Evolutionary conservation across 2,113 vertebrate species (phyloP).

Genomic region (Spilogale gracilis): DNA sequence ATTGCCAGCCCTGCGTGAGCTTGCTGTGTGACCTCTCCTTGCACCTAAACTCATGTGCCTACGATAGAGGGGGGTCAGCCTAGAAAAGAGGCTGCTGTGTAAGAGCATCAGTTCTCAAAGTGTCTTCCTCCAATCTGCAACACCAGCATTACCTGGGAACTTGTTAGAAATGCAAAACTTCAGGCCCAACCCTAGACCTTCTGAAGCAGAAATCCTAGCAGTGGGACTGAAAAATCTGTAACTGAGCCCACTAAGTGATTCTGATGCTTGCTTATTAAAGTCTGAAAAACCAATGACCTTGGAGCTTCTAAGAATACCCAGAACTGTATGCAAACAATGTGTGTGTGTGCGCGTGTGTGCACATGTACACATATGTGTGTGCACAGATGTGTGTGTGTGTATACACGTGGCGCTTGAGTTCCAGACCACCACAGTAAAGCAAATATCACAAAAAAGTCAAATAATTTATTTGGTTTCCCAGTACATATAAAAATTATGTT

Average conservation of each 20-base stretch:
- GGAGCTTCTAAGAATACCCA: not conserved
- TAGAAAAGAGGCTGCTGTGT: not conserved
- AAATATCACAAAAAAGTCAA: not conserved
- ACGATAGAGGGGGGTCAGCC: fast-evolving
- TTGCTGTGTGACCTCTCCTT: not conserved
- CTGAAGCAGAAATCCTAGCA: not conserved
- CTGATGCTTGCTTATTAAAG: not conserved
- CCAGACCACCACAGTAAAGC: not conserved
- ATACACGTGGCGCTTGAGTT: not conserved
- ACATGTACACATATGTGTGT: too few species aligned
- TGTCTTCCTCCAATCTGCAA: not conserved
- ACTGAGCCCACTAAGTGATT: not conserved
- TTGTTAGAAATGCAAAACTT: not conserved
- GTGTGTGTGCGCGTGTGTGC: too few species aligned
- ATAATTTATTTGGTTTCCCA: not conserved
- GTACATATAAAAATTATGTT: not conserved
- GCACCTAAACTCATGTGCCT: not conserved
- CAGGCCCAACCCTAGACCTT: not conserved
- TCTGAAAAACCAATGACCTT: not conserved
- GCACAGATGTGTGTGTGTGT: too few species aligned
- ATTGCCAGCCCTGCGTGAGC: not conserved
- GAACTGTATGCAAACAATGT: not conserved
- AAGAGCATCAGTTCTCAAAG: fast-evolving
- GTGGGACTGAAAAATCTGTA: fast-evolving
- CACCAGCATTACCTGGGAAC: not conserved